Base-by-base conservation (phyloP, 2,113 vertebrate genomes). In the Limnothrissa miodon region DNA sequence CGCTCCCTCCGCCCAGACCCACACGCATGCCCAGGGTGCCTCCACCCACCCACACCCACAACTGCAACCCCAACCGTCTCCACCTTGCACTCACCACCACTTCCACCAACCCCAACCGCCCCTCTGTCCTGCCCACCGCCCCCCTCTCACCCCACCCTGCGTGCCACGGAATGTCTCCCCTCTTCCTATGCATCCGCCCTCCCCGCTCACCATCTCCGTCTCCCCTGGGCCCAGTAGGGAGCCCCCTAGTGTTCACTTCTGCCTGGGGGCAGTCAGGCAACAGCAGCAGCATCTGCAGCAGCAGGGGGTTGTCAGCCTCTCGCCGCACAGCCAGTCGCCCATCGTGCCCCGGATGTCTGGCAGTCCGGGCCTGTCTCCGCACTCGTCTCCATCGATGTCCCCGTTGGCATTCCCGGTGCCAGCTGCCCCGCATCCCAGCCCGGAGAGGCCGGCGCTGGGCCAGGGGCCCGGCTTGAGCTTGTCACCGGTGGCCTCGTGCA, bases 401-500 rank as follows among this genome's bases (percentile, higher is more conserved):
- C 90, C 90, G 29, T 42, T 42, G 42, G 92, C 92, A 46, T 87
- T 81, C 84, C 90, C 42, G 83, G 91, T 88, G 25, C 84, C 88
- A 0, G 83, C 87, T 0, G 84, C 93, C 0, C 88, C 90, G 0
- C 86, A 90, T 23, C 88, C 89, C 11, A 92, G 89, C 78, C 88
- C 92, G 0, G 92, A 93, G 79, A 89, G 79, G 81, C 87, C 83
- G 0, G 70, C 91, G 78, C 84, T 80, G 25, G 62, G 29, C 0
- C 29, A 0, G 11, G 10, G 66, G 11, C 25, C 4, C 1, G 66
- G 66, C 9, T 17, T 1, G 0, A 29, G 62, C 0, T 92, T 91
- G 45, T 92, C 92, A 5, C 89, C 91, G 0, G 79, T 86, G 79
- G 87, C 90, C 13, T 96, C 96, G 81, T 95, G 95, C 62, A 95